Evolutionary conservation across 2,797 vertebrate genomes (phyloP).

Genomic region (Petrocephalus schoutedeni): DNA sequence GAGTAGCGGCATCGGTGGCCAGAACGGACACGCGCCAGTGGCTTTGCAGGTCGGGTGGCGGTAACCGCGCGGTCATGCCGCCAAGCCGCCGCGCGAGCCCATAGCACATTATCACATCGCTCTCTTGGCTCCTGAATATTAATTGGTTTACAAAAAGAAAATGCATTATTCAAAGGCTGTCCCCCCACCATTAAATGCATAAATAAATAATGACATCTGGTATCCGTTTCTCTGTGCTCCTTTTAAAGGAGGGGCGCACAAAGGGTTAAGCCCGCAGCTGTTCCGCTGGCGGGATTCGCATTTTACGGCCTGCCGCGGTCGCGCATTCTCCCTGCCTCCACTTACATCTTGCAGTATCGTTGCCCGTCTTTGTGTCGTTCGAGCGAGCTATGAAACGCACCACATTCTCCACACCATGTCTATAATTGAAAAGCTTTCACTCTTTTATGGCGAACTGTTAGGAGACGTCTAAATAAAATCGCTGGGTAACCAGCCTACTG

Average conservation of each 20-base stretch:
- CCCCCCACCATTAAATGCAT: slow-evolving; percentile 64
- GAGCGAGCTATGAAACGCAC: neutral
- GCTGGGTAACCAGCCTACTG: slow-evolving; percentile 24
- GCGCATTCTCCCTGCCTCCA: neutral
- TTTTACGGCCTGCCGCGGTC: neutral
- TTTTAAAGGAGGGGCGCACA: slow-evolving; percentile 49
- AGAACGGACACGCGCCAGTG: slow-evolving; percentile 3
- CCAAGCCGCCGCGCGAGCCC: slow-evolving; percentile 43
- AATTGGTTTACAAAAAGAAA: slow-evolving; percentile 51
- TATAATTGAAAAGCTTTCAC: neutral
- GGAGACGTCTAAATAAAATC: slow-evolving; percentile 15
- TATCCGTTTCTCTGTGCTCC: slow-evolving; percentile 55
- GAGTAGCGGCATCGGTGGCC: slow-evolving; percentile 5
- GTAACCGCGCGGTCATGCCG: slow-evolving; percentile 45
- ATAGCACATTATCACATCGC: slow-evolving; percentile 49
- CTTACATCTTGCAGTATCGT: neutral
- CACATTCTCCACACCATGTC: neutral
- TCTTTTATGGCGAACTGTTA: slow-evolving; percentile 23
- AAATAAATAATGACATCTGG: slow-evolving; percentile 68
- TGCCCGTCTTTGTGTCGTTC: neutral
- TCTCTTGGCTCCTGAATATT: slow-evolving; percentile 62
- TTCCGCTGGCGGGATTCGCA: neutral
- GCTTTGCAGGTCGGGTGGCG: neutral
- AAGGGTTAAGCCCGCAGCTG: slow-evolving; percentile 16
- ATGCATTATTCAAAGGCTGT: slow-evolving; percentile 67